Evolutionary conservation across 35 echinoderm and acorn worm genomes (phyloP).

Genomic region (Apostichopus parvimensis): DNA sequence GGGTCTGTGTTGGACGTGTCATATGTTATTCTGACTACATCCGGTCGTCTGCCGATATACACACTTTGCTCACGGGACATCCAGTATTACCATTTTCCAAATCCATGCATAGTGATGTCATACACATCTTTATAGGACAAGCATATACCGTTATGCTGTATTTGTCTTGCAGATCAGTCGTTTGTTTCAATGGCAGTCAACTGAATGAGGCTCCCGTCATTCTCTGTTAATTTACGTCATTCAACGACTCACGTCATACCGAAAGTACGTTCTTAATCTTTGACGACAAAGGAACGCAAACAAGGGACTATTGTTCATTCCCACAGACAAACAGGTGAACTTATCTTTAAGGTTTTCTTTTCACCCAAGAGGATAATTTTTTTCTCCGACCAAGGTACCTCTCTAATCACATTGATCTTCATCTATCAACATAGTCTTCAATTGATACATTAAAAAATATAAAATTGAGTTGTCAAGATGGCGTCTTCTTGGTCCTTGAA

Average conservation of each 20-base stretch:
- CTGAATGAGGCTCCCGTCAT: too few relatives aligned
- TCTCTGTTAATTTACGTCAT: background rate
- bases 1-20: too few relatives aligned
- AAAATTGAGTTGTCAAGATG: background rate
- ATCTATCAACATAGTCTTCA: background rate
- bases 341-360: background rate
- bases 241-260: background rate
- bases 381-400: background rate
- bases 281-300: background rate
- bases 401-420: background rate
- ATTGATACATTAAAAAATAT: background rate
- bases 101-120: too few relatives aligned
- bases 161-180: too few relatives aligned
- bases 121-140: too few relatives aligned
- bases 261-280: background rate
- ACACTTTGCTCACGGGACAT: too few relatives aligned
- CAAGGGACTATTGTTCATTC: background rate
- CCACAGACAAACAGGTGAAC: background rate
- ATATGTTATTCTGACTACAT: too few relatives aligned
- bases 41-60: too few relatives aligned
- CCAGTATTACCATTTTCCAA: too few relatives aligned
- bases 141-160: too few relatives aligned
- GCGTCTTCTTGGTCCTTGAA: background rate
- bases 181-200: background rate
- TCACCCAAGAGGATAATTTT: background rate